Base-by-base conservation (phyloP, 1,140 invertebrate genomes). In the Linepithema humile region DNA sequence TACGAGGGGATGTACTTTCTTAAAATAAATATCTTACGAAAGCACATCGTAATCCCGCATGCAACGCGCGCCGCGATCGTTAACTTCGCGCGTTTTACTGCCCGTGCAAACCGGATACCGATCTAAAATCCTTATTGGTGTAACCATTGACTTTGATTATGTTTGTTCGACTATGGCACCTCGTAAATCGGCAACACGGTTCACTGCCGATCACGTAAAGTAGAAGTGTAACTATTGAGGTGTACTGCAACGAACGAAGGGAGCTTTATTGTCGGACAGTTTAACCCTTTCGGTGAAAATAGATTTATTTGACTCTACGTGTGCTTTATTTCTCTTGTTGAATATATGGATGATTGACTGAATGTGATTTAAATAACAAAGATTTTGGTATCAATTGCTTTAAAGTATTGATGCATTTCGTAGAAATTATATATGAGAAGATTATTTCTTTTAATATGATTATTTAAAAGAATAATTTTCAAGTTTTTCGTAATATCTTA, bases 21-120 rank as follows among this genome's bases (percentile, higher is more conserved):
- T 88, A 90, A 86, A 87, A 88, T 87, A 90, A 90, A 90, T 88
- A 87, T 88, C 85, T 82, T 32, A 32, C 29, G 82, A n/a, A 85
- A 90, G 83, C 85, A 90, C 62, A 65, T 88, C 84, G 88, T 90
- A 88, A 88, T 85, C 70, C 43, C 26, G 57, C 60, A 38, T 32
- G 43, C 40, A 45, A 38, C 64, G 48, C 43, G 10, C 40, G 29
- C 23, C 38, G 35, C 72, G 72, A 87, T 84, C 85, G 80, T 87
- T 87, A 87, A 87, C 55, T 85, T 55, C 4, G 12, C 23, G 23
- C n/a, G 78, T 57, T 86, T 87, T 86, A 86, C 65, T 69, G 57
- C 62, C 40, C 29, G 53, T 55, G 53, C 62, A 67, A 85, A 85
- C 69, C 59, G 20, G 53, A 10, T 82, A 50, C 67, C 84, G 62